Base-by-base conservation (phyloP, 1,140 invertebrate species). In the Apocrypta bakeri region DNA sequence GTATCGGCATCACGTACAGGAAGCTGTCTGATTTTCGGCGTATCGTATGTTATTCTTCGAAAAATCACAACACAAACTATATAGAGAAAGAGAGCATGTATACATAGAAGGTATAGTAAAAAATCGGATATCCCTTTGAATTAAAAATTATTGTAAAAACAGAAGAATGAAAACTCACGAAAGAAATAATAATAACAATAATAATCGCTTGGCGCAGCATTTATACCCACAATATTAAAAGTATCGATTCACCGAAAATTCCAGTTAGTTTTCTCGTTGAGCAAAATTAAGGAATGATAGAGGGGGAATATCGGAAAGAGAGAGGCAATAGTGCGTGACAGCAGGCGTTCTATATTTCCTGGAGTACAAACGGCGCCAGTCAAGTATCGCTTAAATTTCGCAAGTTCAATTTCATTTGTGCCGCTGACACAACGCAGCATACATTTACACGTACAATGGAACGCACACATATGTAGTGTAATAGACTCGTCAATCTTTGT, bases 401-500 rank as follows among this genome's bases (percentile, higher is more conserved):
- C 48, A 56, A 56, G 48, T 56, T 56, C 48, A 17, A 56, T 56
- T 56, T 56, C 48, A 56, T 56, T 56, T 17, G 14, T 21, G 48
- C 48, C 17, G 48, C 48, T 56, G 48, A n/a, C 48, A 7, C 33
- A 37, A 37, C 21, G 48, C 48, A n/a, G n/a, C 14, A 48, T 9
- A 1, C 40, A 12, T 42, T 12, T 12, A 9, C 40, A 42, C 11
- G 12, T 42, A 42, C 40, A 42, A n/a, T n/a, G n/a, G n/a, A n/a
- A n/a, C n/a, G n/a, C 40, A 42, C 40, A 14, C 11, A 42, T 14
- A 12, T 12, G 4, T 56, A 21, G 48, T 56, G 48, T 56, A 56
- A 56, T 56, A 56, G 48, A 56, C 48, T 56, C 48, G 48, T 56
- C 48, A 56, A 56, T 56, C 48, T 56, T 56, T 56, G 48, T 56